Base-by-base conservation (phyloP, 2,888 invertebrate species). In the Apotomis capreana region DNA sequence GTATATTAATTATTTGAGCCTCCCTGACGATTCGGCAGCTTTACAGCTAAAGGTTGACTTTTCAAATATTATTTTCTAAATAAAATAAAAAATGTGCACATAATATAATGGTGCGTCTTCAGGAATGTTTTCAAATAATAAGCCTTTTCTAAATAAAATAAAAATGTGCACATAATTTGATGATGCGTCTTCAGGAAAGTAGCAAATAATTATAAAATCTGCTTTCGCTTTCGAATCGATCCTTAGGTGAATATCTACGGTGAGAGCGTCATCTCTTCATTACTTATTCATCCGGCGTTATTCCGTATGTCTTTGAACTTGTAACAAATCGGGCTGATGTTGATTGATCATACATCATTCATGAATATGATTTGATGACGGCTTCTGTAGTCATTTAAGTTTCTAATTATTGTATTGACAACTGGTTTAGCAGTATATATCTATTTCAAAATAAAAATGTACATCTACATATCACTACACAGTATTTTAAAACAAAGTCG, bases 331-430 rank as follows among this genome's bases (percentile, higher is more conserved):
- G 12, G 9, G 8, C 0, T 9, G 40, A 59, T 15, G 40, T 59
- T 59, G 40, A 59, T 15, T 13, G 13, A 44, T 44, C 44, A 59
- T 59, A 59, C 40, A 40, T 13, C 44, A 59, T 59, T 59, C 13
- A 58, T 58, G 26, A 26, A 10, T 44, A 44, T 44, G 36, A 58
- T 37, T 37, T 37, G n/a, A 37, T n/a, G 36, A 58, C n/a, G n/a
- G 37, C 58, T 58, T n/a, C 36, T 37, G 36, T n/a, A n/a, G 37
- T 12, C 5, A 37, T 26, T 26, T 5, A 58, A 12, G 10, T 58
- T 58, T 58, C 58, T 58, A 37, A 58, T 37, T 58, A 37, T 58
- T 12, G 36, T n/a, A 37, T 12, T n/a, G 12, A 37, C 12, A 58
- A 49, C 9, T 1, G 0, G 5, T 5, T 5, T 40, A 6, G 40